Conservation (phyloP, 2,113 vertebrate genomes). For the Scomber japonicus region DNA sequence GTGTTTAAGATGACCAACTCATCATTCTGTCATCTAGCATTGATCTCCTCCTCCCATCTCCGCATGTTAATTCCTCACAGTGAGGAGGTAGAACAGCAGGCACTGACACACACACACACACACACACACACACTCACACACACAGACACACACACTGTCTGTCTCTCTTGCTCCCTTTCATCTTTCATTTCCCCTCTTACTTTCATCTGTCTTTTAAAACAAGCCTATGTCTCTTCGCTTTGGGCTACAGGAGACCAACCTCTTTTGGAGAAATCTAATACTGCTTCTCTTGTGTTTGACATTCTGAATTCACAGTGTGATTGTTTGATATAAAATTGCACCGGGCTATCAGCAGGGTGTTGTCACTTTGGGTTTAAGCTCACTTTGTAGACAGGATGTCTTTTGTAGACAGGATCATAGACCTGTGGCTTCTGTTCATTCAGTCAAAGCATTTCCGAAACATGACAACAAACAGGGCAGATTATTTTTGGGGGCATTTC, state of each 20-base stretch:
- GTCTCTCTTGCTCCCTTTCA: constrained; percentile 48
- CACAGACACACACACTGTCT: constrained; percentile 40
- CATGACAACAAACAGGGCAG: not conserved
- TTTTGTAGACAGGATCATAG: not conserved
- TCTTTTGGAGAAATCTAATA: constrained; percentile 65
- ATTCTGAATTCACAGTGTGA: constrained; percentile 38
- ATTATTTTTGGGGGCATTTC: not conserved
- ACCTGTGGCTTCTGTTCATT: constrained; percentile 39
- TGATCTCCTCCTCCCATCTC: constrained; percentile 55
- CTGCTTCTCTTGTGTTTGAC: constrained; percentile 57
- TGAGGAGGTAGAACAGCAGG: constrained; percentile 48
- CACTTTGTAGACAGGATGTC: constrained; percentile 53
- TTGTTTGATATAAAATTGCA: constrained; percentile 65
- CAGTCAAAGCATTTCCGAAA: constrained; percentile 41
- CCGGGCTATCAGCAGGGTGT: constrained; percentile 54
- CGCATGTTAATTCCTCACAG: constrained; percentile 55
- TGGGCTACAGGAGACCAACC: constrained; percentile 52
- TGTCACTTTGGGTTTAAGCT: constrained; percentile 57
- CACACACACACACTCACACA: constrained; percentile 36
- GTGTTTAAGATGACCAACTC: constrained; percentile 72
- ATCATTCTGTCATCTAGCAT: constrained; percentile 63
- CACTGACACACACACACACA: constrained; percentile 9
- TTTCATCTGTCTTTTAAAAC: constrained; percentile 79
- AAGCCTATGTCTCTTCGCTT: constrained; percentile 55
- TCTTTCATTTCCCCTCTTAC: constrained; percentile 67